These are phyloP conservation scores for Potamilus streckersoni DNA, from an alignment of 1,140 invertebrate species.

Conservation along the genomic window DNA sequence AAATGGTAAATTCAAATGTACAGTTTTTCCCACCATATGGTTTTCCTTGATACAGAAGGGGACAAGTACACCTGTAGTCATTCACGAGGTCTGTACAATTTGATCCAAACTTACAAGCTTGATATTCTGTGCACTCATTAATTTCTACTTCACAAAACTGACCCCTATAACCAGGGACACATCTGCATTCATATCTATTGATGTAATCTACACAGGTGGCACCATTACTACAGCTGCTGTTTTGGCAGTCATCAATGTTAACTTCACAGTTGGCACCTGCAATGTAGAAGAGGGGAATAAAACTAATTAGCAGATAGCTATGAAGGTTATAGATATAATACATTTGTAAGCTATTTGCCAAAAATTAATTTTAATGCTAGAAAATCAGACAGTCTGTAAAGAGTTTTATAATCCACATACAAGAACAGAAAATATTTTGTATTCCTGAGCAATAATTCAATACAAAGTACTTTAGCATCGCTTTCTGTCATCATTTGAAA, in stretches of 20 bases:
- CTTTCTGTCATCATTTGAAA: no score
- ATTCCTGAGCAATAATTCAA: no score
- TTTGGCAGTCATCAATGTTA: constrained; percentile 94
- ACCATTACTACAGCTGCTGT: constrained; percentile 86
- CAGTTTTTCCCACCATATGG: constrained; percentile 92
- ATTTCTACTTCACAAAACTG: constrained; percentile 43
- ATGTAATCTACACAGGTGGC: constrained; percentile 85
- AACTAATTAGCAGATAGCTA: no score
- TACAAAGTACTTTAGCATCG: no score
- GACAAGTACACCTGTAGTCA: constrained; percentile 57
- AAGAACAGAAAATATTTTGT: no score
- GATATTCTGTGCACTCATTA: constrained; percentile 42
- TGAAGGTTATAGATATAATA: no score
- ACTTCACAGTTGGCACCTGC: constrained; percentile 75
- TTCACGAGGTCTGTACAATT: constrained; percentile 61
- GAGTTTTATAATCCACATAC: no score
- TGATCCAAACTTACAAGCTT: constrained; percentile 81
- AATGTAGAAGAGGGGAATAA: constrained; percentile 40
- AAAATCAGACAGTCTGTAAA: no score
- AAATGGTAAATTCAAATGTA: constrained; percentile 74
- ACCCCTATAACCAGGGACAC: constrained; percentile 72
- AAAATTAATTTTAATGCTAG: no score
- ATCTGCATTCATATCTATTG: constrained; percentile 53
- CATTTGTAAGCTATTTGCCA: no score
- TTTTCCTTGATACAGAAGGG: constrained; percentile 52